Evolutionary conservation across 2,797 vertebrate species (phyloP).

Genomic region (Phoebastria nigripes): DNA sequence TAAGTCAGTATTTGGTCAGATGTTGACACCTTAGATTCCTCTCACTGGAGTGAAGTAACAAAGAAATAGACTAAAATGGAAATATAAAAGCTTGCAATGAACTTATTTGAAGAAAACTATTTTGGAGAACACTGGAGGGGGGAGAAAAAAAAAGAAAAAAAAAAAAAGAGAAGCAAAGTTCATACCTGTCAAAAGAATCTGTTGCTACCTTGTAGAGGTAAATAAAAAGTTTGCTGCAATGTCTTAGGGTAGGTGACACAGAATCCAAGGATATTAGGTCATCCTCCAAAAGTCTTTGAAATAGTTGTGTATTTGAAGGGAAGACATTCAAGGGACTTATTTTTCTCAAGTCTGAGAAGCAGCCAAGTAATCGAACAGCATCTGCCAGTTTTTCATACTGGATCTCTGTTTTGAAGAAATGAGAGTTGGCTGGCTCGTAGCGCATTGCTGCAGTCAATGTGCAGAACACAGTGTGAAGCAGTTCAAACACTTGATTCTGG

Average conservation of each 20-base stretch:
- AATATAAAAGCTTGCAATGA: not conserved
- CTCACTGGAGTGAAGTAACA: not conserved
- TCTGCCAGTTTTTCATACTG: conserved; percentile 98
- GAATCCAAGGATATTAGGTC: conserved; percentile 82
- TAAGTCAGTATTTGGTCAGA: not conserved
- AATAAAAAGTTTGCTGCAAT: conserved; percentile 97
- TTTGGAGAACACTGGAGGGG: not conserved
- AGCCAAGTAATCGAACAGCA: conserved; percentile 93
- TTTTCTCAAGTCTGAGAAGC: conserved; percentile 93
- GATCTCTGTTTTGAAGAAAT: conserved; percentile 97
- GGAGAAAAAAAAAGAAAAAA: not conserved
- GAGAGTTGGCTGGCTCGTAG: conserved; percentile 95
- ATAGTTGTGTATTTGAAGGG: conserved; percentile 91
- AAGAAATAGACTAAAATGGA: not conserved
- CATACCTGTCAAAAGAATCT: conserved; percentile 97
- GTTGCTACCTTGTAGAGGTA: conserved; percentile 98
- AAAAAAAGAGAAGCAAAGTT: not conserved
- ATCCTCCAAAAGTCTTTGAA: conserved; percentile 93
- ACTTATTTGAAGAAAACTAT: not conserved
- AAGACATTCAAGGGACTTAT: conserved; percentile 83
- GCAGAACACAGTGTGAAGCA: conserved; percentile 92
- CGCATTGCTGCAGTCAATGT: conserved; percentile 97
- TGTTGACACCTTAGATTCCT: not conserved
- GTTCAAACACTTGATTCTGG: conserved; percentile 94
- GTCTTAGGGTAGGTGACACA: conserved; percentile 87